phyloP scores from a whole-genome alignment of 1,140 invertebrate genomes.

The Dendroctonus ponderosae region DNA sequence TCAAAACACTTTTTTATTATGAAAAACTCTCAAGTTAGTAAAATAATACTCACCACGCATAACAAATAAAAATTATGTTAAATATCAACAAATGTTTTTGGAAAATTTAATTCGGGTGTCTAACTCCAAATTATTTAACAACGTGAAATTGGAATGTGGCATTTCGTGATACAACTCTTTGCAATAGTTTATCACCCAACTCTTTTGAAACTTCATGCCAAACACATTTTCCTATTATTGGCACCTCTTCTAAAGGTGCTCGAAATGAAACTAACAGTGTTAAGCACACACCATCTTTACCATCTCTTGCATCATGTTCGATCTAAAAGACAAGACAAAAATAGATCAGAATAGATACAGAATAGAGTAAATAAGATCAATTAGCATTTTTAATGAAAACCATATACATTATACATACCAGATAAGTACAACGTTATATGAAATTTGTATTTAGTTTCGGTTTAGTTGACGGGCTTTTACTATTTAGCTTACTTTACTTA shows the following conservation, averaged over 20 bases:
- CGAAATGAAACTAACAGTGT: constrained; percentile 83
- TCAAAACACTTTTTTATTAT: too few species aligned
- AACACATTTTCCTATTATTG: constrained; percentile 81
- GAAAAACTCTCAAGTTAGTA: too few species aligned
- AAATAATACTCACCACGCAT: too few species aligned
- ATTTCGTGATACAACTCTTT: constrained; percentile 68
- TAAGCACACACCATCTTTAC: constrained; percentile 77
- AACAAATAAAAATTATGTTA: too few species aligned
- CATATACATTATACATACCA: too few species aligned
- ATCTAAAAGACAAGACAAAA: constrained; percentile 44
- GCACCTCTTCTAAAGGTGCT: constrained; percentile 79
- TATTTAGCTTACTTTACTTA: constrained; percentile 39
- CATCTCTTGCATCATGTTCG: constrained; percentile 55
- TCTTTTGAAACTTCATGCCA: constrained; percentile 78
- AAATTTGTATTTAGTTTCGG: too few species aligned
- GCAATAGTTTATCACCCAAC: constrained; percentile 67
- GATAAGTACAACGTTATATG: too few species aligned
- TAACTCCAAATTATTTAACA: constrained; percentile 10
- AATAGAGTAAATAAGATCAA: too few species aligned
- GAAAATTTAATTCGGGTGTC: too few species aligned
- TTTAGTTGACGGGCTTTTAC: too few species aligned
- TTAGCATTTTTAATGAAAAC: constrained; percentile 4
- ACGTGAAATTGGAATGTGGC: constrained; percentile 78
- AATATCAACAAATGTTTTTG: too few species aligned
- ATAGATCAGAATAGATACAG: not conserved